Evolutionary conservation across 2,113 vertebrate genomes (phyloP).

Genomic region (Carlito syrichta): DNA sequence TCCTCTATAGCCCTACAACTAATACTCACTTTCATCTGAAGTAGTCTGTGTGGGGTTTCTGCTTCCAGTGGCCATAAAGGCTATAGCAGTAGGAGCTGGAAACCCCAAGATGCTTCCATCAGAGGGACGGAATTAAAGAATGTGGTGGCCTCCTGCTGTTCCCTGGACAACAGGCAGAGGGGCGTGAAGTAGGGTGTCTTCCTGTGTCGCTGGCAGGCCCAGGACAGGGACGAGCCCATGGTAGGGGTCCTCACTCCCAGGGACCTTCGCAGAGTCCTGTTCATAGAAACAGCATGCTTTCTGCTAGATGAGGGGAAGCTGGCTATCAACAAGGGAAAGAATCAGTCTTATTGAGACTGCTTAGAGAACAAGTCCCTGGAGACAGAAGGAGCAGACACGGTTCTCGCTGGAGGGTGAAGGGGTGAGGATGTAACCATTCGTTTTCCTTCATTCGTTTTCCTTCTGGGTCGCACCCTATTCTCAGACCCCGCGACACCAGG

Average conservation of each 20-base stretch:
- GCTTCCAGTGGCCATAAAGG: background rate
- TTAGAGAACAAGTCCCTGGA: background rate
- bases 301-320: background rate
- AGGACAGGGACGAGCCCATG: background rate
- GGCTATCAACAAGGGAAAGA: background rate
- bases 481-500: background rate
- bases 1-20: background rate
- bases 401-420: background rate
- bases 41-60: background rate
- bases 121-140: background rate
- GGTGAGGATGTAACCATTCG: accelerated
- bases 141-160: accelerated
- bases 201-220: too few species aligned
- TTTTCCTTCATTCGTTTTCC: too few species aligned
- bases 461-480: background rate
- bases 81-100: background rate
- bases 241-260: background rate
- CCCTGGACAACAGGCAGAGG: background rate
- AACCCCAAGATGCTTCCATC: background rate
- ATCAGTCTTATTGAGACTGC: background rate
- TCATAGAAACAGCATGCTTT: background rate
- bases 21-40: background rate
- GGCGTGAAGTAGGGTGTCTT: background rate
- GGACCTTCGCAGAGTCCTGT: background rate
- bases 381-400: background rate